Conservation (phyloP, 1,140 invertebrate genomes). For the Drosophila ercepeae region DNA sequence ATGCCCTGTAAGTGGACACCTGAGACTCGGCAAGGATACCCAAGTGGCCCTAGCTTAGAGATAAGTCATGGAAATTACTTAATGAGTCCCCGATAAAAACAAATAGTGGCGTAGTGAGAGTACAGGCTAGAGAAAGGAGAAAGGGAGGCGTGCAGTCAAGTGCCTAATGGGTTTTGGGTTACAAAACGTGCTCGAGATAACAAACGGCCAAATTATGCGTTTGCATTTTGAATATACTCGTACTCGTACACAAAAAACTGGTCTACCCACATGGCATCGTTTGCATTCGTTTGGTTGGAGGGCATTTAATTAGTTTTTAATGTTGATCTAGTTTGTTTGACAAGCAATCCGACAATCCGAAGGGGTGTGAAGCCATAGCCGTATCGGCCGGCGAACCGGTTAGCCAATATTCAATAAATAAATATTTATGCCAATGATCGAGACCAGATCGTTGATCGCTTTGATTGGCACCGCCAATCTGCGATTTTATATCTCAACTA, state of each 20-base stretch:
- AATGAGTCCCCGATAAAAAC: constrained; percentile 73
- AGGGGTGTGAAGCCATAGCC: constrained; percentile 51
- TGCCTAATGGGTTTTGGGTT: constrained; percentile 79
- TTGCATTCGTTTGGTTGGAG: constrained; percentile 39
- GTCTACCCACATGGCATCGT: constrained; percentile 34
- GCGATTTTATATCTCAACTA: background rate
- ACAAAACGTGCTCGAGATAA: constrained; percentile 75
- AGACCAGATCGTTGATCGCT: constrained; percentile 13
- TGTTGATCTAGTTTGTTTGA: constrained; percentile 78
- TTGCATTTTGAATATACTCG: constrained; percentile 61
- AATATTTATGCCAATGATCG: constrained; percentile 45
- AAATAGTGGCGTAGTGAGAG: too few relatives aligned
- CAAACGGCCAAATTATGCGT: constrained; percentile 73
- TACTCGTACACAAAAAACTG: constrained; percentile 28
- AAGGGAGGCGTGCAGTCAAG: constrained; percentile 51
- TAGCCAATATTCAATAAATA: constrained; percentile 43
- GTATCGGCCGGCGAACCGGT: constrained; percentile 23
- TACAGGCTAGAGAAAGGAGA: constrained; percentile 14
- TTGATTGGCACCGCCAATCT: constrained; percentile 42
- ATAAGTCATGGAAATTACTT: constrained; percentile 77
- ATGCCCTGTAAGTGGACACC: constrained; percentile 71
- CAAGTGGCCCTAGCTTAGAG: constrained; percentile 54
- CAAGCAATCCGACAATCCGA: constrained; percentile 69
- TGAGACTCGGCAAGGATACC: constrained; percentile 43
- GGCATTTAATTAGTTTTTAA: constrained; percentile 82